Conservation (phyloP, 2,888 invertebrate genomes). For the Prenolepis imparis region DNA sequence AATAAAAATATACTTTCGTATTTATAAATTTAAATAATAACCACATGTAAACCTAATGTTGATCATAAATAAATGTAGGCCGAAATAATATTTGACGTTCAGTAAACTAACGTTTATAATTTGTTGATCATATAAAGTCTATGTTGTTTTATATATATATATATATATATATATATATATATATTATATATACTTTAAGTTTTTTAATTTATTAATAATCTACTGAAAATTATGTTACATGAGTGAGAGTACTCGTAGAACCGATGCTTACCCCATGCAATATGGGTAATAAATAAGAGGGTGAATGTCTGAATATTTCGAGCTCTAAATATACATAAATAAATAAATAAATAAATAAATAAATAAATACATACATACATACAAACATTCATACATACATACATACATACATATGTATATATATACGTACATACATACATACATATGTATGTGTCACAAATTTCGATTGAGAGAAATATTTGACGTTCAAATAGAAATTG, state of each 20-base stretch:
- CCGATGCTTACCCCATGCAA: neutral
- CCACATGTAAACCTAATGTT: no score
- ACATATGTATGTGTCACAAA: neutral
- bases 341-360: neutral
- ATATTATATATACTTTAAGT: no score
- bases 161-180: no score
- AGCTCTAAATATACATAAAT: neutral
- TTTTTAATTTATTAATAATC: neutral
- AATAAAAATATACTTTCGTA: neutral
- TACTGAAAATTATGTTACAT: neutral
- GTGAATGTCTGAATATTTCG: neutral
- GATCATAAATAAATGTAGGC: neutral
- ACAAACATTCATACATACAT: neutral
- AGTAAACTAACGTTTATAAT: neutral
- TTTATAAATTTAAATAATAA: neutral
- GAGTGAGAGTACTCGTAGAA: neutral
- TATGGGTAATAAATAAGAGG: neutral
- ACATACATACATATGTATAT: neutral
- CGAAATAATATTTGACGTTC: neutral
- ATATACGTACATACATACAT: neutral
- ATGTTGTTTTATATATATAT: no score
- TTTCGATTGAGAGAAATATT: neutral
- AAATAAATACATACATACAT: neutral
- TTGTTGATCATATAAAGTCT: neutral
- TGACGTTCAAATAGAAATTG: conserved; percentile 24